Percentiles rank a stretch among this genome's conserved stretches.
phyloP scores from a whole-genome alignment of 1,140 invertebrate genomes.

The Nebria ingens region DNA sequence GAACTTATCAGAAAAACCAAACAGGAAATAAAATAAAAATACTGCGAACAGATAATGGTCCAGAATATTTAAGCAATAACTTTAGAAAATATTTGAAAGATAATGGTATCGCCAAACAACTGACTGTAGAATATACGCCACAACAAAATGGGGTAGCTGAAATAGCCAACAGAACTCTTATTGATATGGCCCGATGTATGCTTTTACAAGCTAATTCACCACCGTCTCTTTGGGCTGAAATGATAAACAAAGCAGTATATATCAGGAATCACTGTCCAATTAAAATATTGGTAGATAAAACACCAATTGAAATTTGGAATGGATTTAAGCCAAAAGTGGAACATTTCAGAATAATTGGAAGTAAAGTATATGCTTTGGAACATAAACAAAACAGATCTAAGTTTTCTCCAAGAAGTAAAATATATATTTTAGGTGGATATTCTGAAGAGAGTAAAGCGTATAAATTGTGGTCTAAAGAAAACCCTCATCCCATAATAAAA shows the following conservation, averaged over 20 bases:
- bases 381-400: no score
- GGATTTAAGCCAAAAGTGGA: no score
- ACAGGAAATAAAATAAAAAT: constrained; percentile 26
- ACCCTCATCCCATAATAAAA: no score
- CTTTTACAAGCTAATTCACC: constrained; percentile 28
- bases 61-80: constrained; percentile 28
- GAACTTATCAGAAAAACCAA: constrained; percentile 26
- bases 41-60: constrained; percentile 32
- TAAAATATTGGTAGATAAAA: constrained; percentile 20
- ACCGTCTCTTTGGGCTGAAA: constrained; percentile 27
- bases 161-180: constrained; percentile 24
- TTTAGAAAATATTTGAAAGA: constrained; percentile 21
- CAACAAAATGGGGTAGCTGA: constrained; percentile 36
- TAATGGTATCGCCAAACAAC: constrained; percentile 30
- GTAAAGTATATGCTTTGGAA: no score
- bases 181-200: constrained; percentile 23
- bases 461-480: no score
- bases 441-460: no score
- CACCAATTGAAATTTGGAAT: constrained; percentile 29
- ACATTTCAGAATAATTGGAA: no score
- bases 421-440: no score
- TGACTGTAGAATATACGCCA: constrained; percentile 30
- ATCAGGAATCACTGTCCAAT: constrained; percentile 27
- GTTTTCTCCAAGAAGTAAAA: no score
- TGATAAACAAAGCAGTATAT: constrained; percentile 26